Evolutionary conservation across 2,113 vertebrate genomes (phyloP).

Genomic region (Leptosomus discolor): DNA sequence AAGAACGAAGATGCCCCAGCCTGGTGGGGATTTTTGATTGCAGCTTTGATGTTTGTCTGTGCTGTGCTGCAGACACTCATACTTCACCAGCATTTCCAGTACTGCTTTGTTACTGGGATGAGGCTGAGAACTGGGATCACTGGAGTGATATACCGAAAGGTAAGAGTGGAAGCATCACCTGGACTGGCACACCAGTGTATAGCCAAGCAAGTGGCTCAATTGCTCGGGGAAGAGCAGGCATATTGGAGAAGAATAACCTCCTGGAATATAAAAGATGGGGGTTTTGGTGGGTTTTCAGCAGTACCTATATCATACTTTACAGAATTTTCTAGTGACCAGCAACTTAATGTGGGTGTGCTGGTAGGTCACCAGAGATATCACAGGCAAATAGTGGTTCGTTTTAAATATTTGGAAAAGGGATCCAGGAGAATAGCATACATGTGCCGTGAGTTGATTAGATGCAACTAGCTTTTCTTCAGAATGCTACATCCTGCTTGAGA

Average conservation of each 20-base stretch:
- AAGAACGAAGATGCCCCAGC: constrained; percentile 75
- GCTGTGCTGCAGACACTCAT: constrained; percentile 86
- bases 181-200: not conserved
- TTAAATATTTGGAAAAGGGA: not conserved
- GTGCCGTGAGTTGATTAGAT: not conserved
- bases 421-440: not conserved
- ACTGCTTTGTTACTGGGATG: constrained; percentile 87
- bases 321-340: not conserved
- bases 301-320: not conserved
- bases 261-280: not conserved
- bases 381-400: not conserved
- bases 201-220: not conserved
- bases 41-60: constrained; percentile 88
- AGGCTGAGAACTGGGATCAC: constrained; percentile 85
- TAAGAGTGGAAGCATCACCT: constrained; percentile 31
- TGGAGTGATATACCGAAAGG: constrained; percentile 93
- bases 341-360: not conserved
- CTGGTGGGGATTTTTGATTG: constrained; percentile 93
- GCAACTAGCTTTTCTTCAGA: not conserved
- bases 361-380: not conserved
- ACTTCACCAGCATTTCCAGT: constrained; percentile 89
- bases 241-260: not conserved
- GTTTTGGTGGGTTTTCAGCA: not conserved
- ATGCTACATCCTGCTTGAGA: not conserved
- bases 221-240: not conserved